These are phyloP conservation scores for Nipponacmea schrenckii DNA, from an alignment of 2,888 invertebrate species.

Conservation along the genomic window DNA sequence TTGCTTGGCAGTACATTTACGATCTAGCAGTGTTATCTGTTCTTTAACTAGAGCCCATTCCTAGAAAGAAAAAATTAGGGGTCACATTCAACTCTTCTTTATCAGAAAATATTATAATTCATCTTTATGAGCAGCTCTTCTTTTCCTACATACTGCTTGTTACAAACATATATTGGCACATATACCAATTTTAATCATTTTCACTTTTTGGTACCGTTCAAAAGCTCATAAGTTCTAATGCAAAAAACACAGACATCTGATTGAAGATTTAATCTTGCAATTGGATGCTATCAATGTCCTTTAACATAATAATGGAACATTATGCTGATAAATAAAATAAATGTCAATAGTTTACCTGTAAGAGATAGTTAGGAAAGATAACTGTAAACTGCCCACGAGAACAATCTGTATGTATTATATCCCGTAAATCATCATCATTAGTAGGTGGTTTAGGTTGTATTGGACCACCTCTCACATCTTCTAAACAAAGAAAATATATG, in stretches of 20 bases:
- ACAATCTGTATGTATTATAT: conserved; percentile 26
- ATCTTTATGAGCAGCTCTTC: not conserved
- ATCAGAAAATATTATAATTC: conserved; percentile 18
- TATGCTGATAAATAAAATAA: not conserved
- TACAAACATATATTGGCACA: too few relatives aligned
- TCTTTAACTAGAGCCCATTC: conserved; percentile 47
- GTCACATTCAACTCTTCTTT: too few relatives aligned
- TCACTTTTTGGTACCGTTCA: too few relatives aligned
- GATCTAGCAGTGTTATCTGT: conserved; percentile 48
- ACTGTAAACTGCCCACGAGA: conserved; percentile 26
- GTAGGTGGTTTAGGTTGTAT: conserved; percentile 9
- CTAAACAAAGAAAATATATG: too few relatives aligned
- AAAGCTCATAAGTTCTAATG: too few relatives aligned
- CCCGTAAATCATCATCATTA: not conserved
- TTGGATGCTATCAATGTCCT: too few relatives aligned
- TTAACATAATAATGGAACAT: not conserved
- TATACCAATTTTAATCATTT: too few relatives aligned
- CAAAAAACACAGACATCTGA: too few relatives aligned
- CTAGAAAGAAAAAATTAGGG: conserved; percentile 26
- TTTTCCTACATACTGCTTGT: conserved; percentile 9
- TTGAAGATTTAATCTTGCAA: too few relatives aligned
- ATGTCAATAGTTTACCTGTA: conserved; percentile 26
- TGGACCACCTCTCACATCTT: conserved; percentile 6
- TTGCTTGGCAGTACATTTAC: conserved; percentile 48
- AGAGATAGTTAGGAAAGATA: conserved; percentile 25